A percentile compares a stretch with the other conserved stretches of the same genome.
Evolutionary conservation across 2,888 invertebrate genomes (phyloP).

Genomic region (Drosophila monieri): DNA sequence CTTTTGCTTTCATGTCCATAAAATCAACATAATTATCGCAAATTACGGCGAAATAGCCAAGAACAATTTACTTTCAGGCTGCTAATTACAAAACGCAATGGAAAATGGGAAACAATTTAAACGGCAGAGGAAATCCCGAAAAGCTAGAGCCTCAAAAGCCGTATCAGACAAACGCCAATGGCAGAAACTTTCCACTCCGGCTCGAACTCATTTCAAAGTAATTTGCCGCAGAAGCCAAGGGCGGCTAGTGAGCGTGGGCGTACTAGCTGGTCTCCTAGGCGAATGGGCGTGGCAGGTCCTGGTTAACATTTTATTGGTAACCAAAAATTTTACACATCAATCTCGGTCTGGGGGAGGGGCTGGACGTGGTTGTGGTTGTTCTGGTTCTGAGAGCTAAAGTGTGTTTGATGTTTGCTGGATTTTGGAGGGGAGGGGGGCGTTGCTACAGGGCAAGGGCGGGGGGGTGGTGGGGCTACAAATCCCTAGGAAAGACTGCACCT

Average conservation of each 20-base stretch:
- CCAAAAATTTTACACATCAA: constrained; percentile 76
- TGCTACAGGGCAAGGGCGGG: not conserved
- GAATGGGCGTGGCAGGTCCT: constrained; percentile 18
- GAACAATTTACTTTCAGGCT: constrained; percentile 22
- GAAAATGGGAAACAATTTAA: constrained; percentile 62
- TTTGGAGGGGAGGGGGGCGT: constrained; percentile 35
- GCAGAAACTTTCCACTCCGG: constrained; percentile 23
- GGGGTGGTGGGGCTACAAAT: constrained; percentile 21
- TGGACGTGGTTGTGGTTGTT: constrained; percentile 43
- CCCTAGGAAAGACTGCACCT: constrained; percentile 34
- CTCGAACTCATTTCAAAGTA: constrained; percentile 71
- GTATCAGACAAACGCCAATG: constrained; percentile 23
- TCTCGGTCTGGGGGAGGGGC: constrained; percentile 13
- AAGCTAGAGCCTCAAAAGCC: constrained; percentile 28
- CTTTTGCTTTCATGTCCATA: constrained; percentile 34
- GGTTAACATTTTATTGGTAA: constrained; percentile 76
- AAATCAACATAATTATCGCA: constrained; percentile 78
- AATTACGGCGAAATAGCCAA: constrained; percentile 60
- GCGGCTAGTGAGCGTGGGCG: not conserved
- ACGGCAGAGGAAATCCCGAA: constrained; percentile 5
- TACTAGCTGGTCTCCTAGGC: not conserved
- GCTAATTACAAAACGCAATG: constrained; percentile 59
- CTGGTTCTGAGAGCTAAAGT: constrained; percentile 55
- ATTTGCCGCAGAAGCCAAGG: constrained; percentile 64
- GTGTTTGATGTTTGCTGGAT: constrained; percentile 68